Conservation (phyloP, 2,113 vertebrate genomes). For the Oncorhynchus masou region DNA sequence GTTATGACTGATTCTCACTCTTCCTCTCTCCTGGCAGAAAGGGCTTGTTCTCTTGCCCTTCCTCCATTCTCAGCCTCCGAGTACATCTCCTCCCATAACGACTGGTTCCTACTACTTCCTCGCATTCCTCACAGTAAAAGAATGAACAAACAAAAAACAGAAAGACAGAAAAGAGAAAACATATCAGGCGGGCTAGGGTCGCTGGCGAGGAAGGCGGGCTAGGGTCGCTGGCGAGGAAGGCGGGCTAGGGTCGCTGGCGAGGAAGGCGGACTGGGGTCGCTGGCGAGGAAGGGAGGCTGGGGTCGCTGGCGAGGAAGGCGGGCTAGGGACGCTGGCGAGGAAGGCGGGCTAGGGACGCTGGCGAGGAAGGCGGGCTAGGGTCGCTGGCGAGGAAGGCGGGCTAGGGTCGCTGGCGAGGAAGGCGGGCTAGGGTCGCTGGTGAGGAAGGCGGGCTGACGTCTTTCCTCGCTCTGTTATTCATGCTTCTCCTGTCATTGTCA, state of each 20-base stretch:
- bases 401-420: no score
- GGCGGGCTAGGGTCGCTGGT: no score
- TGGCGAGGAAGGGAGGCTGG: no score
- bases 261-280: no score
- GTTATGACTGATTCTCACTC: constrained; percentile 39
- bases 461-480: neutral
- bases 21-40: constrained; percentile 41
- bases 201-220: no score
- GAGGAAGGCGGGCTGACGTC: no score
- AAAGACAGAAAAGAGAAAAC: constrained; percentile 1
- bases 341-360: no score
- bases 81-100: constrained; percentile 6
- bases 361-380: no score
- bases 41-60: constrained; percentile 49
- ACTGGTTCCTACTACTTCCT: constrained; percentile 42
- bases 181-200: neutral
- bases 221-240: no score
- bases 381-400: no score
- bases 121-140: constrained; percentile 19
- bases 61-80: constrained; percentile 26
- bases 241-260: neutral
- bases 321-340: no score
- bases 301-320: no score
- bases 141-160: neutral
- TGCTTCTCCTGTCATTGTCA: neutral